Conservation (phyloP, 2,113 vertebrate species). For the Donacobius atricapilla region DNA sequence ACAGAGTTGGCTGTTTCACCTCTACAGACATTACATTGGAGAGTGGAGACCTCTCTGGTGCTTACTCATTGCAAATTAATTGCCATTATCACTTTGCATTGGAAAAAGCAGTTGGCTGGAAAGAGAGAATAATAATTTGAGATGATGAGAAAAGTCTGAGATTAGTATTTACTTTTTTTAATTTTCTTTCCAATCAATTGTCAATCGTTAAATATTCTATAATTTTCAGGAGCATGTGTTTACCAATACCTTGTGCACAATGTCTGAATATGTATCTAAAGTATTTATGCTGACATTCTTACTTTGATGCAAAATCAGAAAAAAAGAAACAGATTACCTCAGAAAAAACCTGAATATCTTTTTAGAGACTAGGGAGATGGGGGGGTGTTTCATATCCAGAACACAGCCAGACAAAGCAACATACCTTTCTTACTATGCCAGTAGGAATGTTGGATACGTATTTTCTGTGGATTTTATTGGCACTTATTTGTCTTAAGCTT, state of each 20-base stretch:
- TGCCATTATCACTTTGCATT: not conserved
- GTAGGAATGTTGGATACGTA: not conserved
- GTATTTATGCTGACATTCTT: not conserved
- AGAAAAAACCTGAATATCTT: not conserved
- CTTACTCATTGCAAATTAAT: not conserved
- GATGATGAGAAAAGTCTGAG: not conserved
- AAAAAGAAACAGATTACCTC: not conserved
- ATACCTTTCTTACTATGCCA: not conserved
- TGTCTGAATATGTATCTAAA: not conserved
- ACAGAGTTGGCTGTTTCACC: not conserved
- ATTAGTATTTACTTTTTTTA: not conserved
- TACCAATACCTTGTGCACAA: not conserved
- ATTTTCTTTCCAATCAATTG: not conserved
- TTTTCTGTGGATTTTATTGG: not conserved
- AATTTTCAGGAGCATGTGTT: not conserved
- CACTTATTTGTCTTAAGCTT: not conserved
- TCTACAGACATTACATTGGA: not conserved
- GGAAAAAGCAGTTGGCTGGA: not conserved
- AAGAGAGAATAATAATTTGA: not conserved
- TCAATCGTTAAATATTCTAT: not conserved
- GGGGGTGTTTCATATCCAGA: not conserved
- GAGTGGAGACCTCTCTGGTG: not conserved
- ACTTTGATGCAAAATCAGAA: not conserved
- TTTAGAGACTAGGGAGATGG: rapidly evolving
- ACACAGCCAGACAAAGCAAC: not conserved